Evolutionary conservation across 2,113 vertebrate species (phyloP), one percentile per base, ranked within the genome.

Genomic region (Rhinoderma darwinii): DNA sequence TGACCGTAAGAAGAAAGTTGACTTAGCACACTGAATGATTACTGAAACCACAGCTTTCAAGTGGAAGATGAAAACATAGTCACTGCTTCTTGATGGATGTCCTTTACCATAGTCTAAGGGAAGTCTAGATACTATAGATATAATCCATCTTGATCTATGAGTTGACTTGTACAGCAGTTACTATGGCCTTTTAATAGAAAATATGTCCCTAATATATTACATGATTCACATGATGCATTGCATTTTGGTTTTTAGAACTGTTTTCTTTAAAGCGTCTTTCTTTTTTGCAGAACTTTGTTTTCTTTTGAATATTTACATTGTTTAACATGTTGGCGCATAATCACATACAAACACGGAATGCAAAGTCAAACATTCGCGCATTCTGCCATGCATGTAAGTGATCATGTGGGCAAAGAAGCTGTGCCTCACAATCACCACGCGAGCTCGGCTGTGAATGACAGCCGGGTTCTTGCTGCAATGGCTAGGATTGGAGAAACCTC

Each of bases 1-100:
- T 77, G 73, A 77, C 6, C 3, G 18, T 41, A 27, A 84, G n/a
- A 85, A 85, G 44, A 77, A 32, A 56, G 56, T 66, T 78, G 73
- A 51, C 59, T 78, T 47, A 47, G 56, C 74, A 77, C 59, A 78
- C 5, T 35, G 17, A 85, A 59, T 30, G 54, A 84, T 11, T 76
- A 30, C 54, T 43, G 51, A 56, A 75, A 30, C 15, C 37, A 14
- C 20, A 66, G 37, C 39, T 44, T 44, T 82, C 50, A 32, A 56
- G 51, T 61, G 54, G 18, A 47, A 66, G 37, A 66, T 82, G 61
- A 82, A 78, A 78, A 54, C 27, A 5, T 78, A 78, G 27, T 51
- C 30, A 30, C 27, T 11, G 44, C 15, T 32, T 54, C 44, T 22
- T 20, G 75, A 78, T 78, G 18, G 32, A 78, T 35, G 17, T 78